Evolutionary conservation across 2,888 invertebrate species (phyloP).

Genomic region (Alentia gelatinosa): DNA sequence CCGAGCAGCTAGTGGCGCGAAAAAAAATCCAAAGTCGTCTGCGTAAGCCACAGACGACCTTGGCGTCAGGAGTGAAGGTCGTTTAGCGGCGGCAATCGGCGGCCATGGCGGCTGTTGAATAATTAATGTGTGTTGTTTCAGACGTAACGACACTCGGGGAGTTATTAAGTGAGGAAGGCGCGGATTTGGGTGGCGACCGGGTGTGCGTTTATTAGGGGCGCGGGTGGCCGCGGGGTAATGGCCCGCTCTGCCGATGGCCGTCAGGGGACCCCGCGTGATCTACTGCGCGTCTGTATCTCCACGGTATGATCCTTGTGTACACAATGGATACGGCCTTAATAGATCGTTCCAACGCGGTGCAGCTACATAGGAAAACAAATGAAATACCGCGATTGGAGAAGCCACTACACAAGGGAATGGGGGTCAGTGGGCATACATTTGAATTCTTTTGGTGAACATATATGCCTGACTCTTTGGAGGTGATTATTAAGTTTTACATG

Average conservation of each 20-base stretch:
- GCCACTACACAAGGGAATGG: no score
- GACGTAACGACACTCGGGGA: neutral
- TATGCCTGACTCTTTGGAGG: no score
- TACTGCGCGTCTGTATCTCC: neutral
- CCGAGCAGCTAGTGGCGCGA: neutral
- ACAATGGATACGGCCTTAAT: neutral
- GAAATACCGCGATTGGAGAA: no score
- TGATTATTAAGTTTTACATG: no score
- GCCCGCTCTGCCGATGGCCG: neutral
- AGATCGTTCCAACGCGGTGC: no score
- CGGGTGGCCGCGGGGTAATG: neutral
- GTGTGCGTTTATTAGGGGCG: neutral
- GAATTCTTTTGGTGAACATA: no score
- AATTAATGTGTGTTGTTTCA: constrained; percentile 24
- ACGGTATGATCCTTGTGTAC: neutral
- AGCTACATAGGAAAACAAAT: no score
- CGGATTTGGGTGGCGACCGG: neutral
- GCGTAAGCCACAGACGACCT: no score
- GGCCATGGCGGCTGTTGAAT: constrained; percentile 11
- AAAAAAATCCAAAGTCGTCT: neutral
- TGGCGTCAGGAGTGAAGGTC: neutral
- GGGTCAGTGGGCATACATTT: no score
- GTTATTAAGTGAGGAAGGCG: neutral
- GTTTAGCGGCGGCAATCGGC: neutral
- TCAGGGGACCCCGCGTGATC: neutral